phyloP scores from a whole-genome alignment of 2,113 vertebrate species.

The Cichladusa arquata region DNA sequence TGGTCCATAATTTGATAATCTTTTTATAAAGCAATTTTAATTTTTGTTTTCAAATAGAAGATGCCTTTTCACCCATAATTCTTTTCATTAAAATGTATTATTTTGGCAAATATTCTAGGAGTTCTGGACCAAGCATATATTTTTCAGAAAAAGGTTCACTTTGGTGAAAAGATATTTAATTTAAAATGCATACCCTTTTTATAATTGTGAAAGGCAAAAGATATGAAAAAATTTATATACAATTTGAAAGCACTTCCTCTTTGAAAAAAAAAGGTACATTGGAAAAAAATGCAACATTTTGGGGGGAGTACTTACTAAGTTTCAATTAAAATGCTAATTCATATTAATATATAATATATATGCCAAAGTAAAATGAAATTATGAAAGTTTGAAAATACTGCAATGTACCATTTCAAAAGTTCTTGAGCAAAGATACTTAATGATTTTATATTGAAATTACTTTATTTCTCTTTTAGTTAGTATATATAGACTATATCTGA shows the following conservation, averaged over 20 bases:
- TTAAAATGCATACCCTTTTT: not conserved
- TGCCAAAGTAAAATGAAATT: not conserved
- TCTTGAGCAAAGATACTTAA: not conserved
- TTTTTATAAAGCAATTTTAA: not conserved
- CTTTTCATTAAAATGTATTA: not conserved
- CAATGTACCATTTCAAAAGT: not conserved
- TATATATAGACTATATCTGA: not conserved
- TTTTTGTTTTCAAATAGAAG: not conserved
- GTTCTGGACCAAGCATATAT: not conserved
- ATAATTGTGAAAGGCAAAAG: not conserved
- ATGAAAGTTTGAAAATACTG: not conserved
- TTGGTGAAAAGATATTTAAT: not conserved
- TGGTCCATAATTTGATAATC: not conserved
- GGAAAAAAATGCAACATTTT: not conserved
- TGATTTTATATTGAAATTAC: not conserved
- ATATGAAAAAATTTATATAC: not conserved
- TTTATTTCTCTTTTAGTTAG: not conserved
- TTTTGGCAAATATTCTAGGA: not conserved
- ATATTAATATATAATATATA: not conserved
- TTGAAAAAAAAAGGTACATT: not conserved
- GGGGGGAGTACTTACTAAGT: not conserved
- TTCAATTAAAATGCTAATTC: not conserved
- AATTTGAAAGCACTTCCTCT: not conserved
- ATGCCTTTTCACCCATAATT: not conserved
- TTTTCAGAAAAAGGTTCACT: not conserved